Evolutionary conservation across 2,113 vertebrate species (phyloP).

Genomic region (Neolamprologus sp.): DNA sequence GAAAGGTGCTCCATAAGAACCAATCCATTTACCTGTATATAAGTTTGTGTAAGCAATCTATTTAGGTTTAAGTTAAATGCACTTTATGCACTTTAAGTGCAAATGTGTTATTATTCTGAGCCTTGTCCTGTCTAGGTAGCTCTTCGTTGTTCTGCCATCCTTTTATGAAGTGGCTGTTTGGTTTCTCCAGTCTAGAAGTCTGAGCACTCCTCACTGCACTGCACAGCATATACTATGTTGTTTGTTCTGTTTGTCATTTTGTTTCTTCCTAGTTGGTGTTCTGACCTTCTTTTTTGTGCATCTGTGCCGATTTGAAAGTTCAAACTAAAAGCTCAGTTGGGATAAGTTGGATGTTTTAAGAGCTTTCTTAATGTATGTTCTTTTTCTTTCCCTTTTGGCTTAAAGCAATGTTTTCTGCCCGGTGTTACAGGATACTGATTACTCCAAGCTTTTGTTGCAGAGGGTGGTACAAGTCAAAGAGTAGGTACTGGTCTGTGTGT

Average conservation of each 20-base stretch:
- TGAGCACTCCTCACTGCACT: neutral
- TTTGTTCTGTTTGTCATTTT: neutral
- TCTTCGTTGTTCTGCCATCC: neutral
- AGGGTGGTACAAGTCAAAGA: neutral
- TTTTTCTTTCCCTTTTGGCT: neutral
- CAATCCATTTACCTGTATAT: neutral
- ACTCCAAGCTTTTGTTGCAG: neutral
- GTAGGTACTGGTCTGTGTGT: neutral
- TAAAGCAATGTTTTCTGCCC: neutral
- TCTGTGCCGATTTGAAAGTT: neutral
- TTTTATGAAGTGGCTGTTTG: neutral
- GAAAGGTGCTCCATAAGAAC: neutral
- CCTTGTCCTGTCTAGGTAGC: neutral
- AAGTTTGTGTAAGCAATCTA: neutral
- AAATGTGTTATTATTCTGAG: neutral
- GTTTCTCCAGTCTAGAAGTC: neutral
- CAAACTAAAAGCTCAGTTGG: neutral
- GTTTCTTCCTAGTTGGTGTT: neutral
- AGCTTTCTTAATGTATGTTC: neutral
- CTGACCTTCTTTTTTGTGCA: neutral
- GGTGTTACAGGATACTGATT: neutral
- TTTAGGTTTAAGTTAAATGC: neutral
- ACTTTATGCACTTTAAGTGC: neutral
- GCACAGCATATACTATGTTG: neutral
- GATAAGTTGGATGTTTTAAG: neutral